These are phyloP conservation scores for Ataeniobius toweri DNA, from an alignment of 2,797 vertebrate species.

Conservation along the genomic window DNA sequence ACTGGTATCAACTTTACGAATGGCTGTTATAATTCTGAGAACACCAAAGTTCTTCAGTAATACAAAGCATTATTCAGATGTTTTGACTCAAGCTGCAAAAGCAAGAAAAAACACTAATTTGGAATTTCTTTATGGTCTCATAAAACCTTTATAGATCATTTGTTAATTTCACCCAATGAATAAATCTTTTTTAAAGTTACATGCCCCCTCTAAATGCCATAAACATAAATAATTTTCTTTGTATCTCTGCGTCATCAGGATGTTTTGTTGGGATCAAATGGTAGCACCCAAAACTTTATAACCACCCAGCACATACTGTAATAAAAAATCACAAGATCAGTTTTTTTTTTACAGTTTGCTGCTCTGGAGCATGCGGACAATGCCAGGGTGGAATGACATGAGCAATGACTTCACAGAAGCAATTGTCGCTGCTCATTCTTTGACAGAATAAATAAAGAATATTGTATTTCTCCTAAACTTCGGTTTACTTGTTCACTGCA, in stretches of 20 bases:
- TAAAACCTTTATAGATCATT: too few relatives aligned
- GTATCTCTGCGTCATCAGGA: too few relatives aligned
- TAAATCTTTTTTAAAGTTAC: not conserved
- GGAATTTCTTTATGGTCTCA: too few relatives aligned
- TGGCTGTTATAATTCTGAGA: too few relatives aligned
- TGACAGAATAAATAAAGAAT: not conserved
- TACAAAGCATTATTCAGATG: too few relatives aligned
- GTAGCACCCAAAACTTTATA: not conserved
- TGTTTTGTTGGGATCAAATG: not conserved
- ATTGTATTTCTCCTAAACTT: not conserved
- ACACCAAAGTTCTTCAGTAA: too few relatives aligned
- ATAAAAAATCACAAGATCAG: not conserved
- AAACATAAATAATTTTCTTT: not conserved
- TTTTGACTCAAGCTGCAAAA: too few relatives aligned
- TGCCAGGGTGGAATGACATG: not conserved
- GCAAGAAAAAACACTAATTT: too few relatives aligned
- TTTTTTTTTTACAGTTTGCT: not conserved
- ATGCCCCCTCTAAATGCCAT: not conserved
- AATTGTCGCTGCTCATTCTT: not conserved
- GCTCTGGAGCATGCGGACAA: not conserved
- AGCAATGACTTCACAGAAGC: too few relatives aligned
- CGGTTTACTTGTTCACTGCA: not conserved
- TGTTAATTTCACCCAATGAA: not conserved
- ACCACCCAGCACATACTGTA: not conserved
- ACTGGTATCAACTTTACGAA: too few relatives aligned